A percentile compares a stretch with the other conserved stretches of the same genome.
Evolutionary conservation across 2,113 vertebrate species (phyloP).

Genomic region (Lichenostomus cassidix): DNA sequence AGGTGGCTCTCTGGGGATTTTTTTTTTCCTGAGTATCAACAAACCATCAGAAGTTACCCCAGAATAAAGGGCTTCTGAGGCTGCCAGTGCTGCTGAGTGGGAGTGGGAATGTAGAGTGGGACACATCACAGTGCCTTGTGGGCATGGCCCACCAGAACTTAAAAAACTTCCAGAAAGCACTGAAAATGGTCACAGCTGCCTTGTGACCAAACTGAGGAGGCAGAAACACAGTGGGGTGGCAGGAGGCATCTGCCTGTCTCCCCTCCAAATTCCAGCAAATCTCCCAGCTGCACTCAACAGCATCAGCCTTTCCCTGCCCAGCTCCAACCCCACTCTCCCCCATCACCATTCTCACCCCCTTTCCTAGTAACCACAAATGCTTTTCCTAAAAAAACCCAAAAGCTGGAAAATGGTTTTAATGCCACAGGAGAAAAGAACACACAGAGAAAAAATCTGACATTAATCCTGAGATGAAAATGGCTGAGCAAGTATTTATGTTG

Average conservation of each 20-base stretch:
- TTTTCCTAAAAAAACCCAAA: neutral
- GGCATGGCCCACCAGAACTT: neutral
- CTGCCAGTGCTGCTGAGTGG: neutral
- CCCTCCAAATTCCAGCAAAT: neutral
- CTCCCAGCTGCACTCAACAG: neutral
- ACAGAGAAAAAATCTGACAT: neutral
- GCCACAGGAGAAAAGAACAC: neutral
- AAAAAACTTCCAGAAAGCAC: neutral
- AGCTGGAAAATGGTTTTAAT: neutral
- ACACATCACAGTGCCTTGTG: too few relatives aligned
- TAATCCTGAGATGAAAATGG: conserved; percentile 20
- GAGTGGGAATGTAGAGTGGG: neutral
- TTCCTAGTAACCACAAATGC: neutral
- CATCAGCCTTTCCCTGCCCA: neutral
- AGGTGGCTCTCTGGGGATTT: neutral
- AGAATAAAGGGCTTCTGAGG: neutral
- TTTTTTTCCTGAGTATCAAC: neutral
- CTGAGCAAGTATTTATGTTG: conserved; percentile 48
- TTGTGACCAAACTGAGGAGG: neutral
- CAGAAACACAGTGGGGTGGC: neutral
- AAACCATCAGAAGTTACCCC: neutral
- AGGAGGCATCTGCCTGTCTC: neutral
- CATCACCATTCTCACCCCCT: neutral
- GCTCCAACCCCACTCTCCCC: accelerated
- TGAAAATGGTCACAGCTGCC: neutral